Conservation (phyloP, 2,113 vertebrate species). For the Zapus hudsonius region DNA sequence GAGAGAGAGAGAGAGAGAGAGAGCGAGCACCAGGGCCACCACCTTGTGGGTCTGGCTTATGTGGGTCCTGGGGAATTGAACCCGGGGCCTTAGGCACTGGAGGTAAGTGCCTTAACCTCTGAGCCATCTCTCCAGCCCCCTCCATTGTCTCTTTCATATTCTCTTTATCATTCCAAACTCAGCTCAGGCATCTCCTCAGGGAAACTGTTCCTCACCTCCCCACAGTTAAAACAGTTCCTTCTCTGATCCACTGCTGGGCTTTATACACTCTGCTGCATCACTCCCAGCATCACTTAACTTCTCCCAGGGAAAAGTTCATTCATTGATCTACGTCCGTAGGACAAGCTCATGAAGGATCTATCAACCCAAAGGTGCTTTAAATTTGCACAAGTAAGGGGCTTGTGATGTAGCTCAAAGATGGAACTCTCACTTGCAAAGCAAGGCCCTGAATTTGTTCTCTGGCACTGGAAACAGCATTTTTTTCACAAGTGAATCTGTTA, state of each 20-base stretch:
- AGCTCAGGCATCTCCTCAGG: not conserved
- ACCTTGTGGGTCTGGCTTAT: no score
- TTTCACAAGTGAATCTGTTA: not conserved
- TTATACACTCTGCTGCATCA: not conserved
- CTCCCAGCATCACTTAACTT: not conserved
- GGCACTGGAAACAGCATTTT: not conserved
- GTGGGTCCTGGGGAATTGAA: no score
- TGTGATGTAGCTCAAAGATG: not conserved
- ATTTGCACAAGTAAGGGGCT: not conserved
- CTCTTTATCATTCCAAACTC: not conserved
- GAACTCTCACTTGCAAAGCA: not conserved
- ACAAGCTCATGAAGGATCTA: not conserved
- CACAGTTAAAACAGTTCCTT: not conserved
- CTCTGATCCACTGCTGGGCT: not conserved
- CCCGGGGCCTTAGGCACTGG: no score
- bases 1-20: no score
- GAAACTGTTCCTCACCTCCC: no score
- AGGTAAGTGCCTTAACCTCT: no score
- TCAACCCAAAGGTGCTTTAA: not conserved
- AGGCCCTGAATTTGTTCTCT: not conserved
- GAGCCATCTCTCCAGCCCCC: no score
- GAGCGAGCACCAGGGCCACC: no score
- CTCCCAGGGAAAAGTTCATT: not conserved
- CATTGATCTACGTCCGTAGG: not conserved
- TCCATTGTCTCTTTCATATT: not conserved